A percentile compares a stretch with the other conserved stretches of the same genome.
Evolutionary conservation across 2,888 invertebrate genomes (phyloP).

Genomic region (Ophion ellenae): DNA sequence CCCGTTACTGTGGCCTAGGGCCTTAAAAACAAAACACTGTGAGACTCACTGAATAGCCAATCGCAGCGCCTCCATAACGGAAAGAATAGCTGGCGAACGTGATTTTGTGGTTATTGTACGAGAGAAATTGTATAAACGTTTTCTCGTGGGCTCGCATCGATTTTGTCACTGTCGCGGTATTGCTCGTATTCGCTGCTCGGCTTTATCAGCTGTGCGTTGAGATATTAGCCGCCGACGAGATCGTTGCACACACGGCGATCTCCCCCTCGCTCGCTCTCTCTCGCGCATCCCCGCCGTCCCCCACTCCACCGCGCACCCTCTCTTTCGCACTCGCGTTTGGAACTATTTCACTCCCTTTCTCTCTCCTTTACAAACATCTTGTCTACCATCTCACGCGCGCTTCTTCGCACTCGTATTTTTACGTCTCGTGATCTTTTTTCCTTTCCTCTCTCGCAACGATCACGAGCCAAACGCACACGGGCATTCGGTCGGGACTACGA

Average conservation of each 20-base stretch:
- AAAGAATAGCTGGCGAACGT: constrained; percentile 5
- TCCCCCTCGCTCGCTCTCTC: constrained; percentile 24
- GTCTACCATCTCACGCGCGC: constrained; percentile 11
- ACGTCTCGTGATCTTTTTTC: background rate
- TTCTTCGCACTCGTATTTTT: constrained; percentile 14
- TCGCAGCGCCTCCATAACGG: constrained; percentile 79
- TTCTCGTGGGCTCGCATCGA: constrained; percentile 40
- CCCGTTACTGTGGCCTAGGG: no score
- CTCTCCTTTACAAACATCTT: constrained; percentile 15
- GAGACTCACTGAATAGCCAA: constrained; percentile 81
- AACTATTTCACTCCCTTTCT: background rate
- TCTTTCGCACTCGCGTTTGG: background rate
- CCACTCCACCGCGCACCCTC: background rate
- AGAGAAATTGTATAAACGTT: constrained; percentile 33
- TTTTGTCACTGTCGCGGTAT: constrained; percentile 33
- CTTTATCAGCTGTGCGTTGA: constrained; percentile 29
- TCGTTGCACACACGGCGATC: constrained; percentile 6
- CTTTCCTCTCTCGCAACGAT: no score
- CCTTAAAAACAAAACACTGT: no score
- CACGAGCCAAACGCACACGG: no score
- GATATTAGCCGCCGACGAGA: constrained; percentile 22
- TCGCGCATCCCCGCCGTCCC: background rate
- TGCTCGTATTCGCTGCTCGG: constrained; percentile 2
- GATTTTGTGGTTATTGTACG: constrained; percentile 21
- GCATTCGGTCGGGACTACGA: no score